Evolutionary conservation across 2,797 vertebrate genomes (phyloP), one percentile per base, ranked within the genome.

Genomic region (Pangasius larnaudii): DNA sequence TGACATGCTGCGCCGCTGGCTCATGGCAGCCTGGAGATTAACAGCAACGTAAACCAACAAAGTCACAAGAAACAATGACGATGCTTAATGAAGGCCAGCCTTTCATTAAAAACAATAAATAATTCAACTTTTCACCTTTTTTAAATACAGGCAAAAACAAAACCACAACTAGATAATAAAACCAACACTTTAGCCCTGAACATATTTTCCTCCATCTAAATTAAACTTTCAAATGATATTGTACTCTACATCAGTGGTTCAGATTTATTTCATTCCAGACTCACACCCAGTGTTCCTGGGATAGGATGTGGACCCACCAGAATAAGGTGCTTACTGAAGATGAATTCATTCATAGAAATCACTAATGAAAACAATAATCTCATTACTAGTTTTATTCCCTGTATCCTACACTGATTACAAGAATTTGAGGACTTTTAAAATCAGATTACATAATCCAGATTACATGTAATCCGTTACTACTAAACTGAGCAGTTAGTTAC

Each of bases 1-100:
- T 9, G 86, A 86, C 92, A 93, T 78, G 71, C 88, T 86, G 8
- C 90, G 90, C 42, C 83, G 93, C 93, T 95, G 93, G 74, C 65
- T 78, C 90, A 71, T 84, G 63, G 85, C 91, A 58, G 92, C 88
- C 92, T 85, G 56, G 53, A 87, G n/a, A 33, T 82, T 7, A 83
- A 46, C 49, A 13, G 83, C 22, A 82, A 65, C 11, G 6, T 77
- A 7, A 65, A 39, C 19, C 84, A 79, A 75, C n/a, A 56, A 59
- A 33, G 51, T 36, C 36, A 8, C 75, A 53, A 78, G 14, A 53
- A 53, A 33, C 7, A 18, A 1, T 10, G 49, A 53, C 11, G 2
- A n/a, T 72, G 19, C 19, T 69, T 6, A 71, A 46, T 46, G 46
- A 46, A 42, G 71, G 5, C 5, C 30, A 24, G 9, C 16, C 30